phyloP scores from a whole-genome alignment of 2,797 vertebrate genomes.

The Pseudochirops corinnae region DNA sequence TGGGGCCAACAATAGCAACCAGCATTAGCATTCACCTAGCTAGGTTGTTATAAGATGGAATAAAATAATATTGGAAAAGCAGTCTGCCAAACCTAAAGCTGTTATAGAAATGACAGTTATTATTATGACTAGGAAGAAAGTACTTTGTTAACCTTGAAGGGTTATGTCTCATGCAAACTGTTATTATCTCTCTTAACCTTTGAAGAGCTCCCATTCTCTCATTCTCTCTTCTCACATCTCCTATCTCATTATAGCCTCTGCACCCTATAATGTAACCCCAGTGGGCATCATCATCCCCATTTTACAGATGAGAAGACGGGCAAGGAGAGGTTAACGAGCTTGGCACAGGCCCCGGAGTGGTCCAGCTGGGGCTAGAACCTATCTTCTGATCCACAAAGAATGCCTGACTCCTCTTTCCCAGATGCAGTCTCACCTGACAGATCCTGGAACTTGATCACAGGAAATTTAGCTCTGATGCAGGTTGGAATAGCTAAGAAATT shows the following conservation, averaged over 20 bases:
- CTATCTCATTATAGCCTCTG: not conserved
- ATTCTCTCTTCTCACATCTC: not conserved
- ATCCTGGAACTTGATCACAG: constrained; percentile 24
- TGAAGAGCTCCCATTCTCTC: not conserved
- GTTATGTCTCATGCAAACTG: not conserved
- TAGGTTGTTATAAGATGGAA: not conserved
- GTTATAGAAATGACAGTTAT: not conserved
- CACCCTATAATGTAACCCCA: not conserved
- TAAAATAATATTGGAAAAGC: not conserved
- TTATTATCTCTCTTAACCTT: not conserved
- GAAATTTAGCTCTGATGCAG: constrained; percentile 21
- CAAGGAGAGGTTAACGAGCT: not conserved
- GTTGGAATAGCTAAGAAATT: not conserved
- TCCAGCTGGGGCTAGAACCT: not conserved
- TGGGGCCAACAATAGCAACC: not conserved
- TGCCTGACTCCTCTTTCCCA: not conserved
- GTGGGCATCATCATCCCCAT: not conserved
- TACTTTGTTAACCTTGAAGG: not conserved
- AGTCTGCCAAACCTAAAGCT: not conserved
- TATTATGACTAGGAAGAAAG: not conserved
- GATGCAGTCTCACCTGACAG: not conserved
- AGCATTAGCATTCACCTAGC: not conserved
- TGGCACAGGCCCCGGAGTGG: not conserved
- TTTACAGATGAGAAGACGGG: not conserved
- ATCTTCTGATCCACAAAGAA: not conserved